A percentile compares a stretch with the other conserved stretches of the same genome.
phyloP scores from a whole-genome alignment of 1,140 invertebrate species.

The Bombus breviceps region DNA sequence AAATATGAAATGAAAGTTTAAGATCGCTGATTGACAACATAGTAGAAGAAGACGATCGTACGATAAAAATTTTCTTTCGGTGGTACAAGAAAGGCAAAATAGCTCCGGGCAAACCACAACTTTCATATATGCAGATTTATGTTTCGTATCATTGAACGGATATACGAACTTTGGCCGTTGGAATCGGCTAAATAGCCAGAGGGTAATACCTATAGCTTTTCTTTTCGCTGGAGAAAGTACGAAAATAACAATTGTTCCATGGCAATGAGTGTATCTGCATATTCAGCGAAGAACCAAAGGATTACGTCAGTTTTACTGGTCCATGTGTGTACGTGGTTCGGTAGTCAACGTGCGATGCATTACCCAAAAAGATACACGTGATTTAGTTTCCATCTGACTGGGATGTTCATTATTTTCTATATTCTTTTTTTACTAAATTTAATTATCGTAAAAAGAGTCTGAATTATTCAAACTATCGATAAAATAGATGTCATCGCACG shows the following conservation, averaged over 20 bases:
- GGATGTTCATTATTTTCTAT: not conserved
- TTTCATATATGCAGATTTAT: constrained; percentile 41
- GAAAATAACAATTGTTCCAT: constrained; percentile 67
- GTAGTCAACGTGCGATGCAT: constrained; percentile 46
- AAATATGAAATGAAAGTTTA: constrained; percentile 1
- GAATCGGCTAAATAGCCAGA: not conserved
- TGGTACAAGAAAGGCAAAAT: constrained; percentile 16
- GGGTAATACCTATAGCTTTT: constrained; percentile 19
- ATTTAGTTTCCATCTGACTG: not conserved
- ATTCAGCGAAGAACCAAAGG: constrained; percentile 35
- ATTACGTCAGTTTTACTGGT: constrained; percentile 60
- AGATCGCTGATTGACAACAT: not conserved
- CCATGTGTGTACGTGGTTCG: constrained; percentile 38
- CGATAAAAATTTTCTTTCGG: constrained; percentile 21
- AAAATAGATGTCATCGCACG: not conserved
- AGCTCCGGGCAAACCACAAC: constrained; percentile 15
- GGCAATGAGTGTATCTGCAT: constrained; percentile 18
- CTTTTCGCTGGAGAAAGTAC: constrained; percentile 64
- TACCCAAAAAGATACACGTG: not conserved
- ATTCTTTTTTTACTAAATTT: not conserved
- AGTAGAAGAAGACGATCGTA: not conserved
- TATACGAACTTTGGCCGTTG: not conserved
- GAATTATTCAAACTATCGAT: not conserved
- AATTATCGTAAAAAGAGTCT: not conserved
- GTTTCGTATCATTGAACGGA: not conserved